A percentile compares a stretch with the other conserved stretches of the same genome.
Evolutionary conservation across 2,113 vertebrate genomes (phyloP).

Genomic region (Limnothrissa miodon): DNA sequence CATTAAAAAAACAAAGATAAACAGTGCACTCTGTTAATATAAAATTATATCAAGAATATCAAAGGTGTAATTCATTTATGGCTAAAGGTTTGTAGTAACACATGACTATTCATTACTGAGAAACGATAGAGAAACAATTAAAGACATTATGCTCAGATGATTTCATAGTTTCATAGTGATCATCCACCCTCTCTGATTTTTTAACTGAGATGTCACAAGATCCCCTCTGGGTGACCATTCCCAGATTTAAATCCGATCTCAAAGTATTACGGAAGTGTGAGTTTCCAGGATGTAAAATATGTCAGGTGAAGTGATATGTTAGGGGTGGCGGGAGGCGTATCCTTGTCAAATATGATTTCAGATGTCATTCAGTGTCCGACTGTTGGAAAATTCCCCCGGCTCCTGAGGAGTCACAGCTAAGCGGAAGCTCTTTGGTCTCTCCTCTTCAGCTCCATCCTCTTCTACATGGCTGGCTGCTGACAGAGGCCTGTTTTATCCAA

Average conservation of each 20-base stretch:
- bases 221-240: not conserved
- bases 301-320: not conserved
- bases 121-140: too few species aligned
- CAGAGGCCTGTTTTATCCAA: not conserved
- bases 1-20: not conserved
- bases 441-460: not conserved
- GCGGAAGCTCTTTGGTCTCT: not conserved
- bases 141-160: not conserved
- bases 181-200: not conserved
- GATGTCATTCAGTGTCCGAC: not conserved
- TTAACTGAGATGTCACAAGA: not conserved
- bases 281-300: not conserved
- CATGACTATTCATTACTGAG: not conserved
- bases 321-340: not conserved
- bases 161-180: not conserved
- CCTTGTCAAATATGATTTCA: constrained; percentile 1
- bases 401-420: not conserved
- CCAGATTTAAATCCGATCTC: not conserved
- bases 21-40: not conserved
- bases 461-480: not conserved
- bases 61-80: not conserved
- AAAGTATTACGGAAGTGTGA: not conserved
- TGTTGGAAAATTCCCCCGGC: not conserved
- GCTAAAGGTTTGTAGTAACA: not conserved
- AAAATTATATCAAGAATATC: not conserved